These are phyloP conservation scores for Mus spretus DNA, from an alignment of 2,797 vertebrate genomes.

Conservation along the genomic window DNA sequence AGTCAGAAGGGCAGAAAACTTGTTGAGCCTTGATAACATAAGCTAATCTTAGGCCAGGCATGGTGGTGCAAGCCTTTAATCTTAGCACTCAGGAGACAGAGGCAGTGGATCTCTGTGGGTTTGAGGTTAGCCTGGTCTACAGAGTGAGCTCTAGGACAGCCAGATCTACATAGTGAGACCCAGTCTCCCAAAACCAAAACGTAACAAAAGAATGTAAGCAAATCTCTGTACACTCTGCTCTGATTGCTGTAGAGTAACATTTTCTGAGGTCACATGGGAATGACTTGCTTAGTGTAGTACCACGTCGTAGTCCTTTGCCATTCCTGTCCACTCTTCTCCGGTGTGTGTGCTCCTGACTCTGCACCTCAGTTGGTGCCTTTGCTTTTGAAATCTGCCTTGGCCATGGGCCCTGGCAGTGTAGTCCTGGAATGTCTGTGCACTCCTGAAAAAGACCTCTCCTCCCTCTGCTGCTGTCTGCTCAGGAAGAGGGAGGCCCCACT, in stretches of 20 bases:
- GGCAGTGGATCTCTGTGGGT: neutral
- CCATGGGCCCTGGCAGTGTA: neutral
- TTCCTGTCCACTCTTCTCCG: too few species aligned
- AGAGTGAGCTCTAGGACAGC: neutral
- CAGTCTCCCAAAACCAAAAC: neutral
- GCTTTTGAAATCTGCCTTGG: neutral
- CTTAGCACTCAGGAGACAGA: neutral
- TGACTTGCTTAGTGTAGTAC: neutral
- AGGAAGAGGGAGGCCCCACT: neutral
- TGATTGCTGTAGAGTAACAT: neutral
- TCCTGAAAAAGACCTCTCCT: neutral
- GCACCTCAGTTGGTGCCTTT: neutral
- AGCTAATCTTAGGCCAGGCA: neutral
- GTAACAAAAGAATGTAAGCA: neutral
- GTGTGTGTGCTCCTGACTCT: neutral
- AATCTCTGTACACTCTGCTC: neutral
- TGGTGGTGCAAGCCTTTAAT: neutral
- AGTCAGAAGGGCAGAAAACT: neutral
- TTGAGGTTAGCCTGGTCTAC: neutral
- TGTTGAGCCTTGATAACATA: neutral
- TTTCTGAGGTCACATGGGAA: neutral
- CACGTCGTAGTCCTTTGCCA: too few species aligned
- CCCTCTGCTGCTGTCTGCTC: neutral
- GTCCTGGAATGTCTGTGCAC: slow-evolving; percentile 9
- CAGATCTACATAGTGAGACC: neutral